A percentile compares a stretch with the other conserved stretches of the same genome.
Conservation (phyloP, 2,113 vertebrate species). For the Mus musculus region GRCm39 chr13:118876001-118876500, state of each 20-base stretch:
- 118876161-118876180: too few relatives aligned
- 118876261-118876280: not conserved
- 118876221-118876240: not conserved
- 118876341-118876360: too few relatives aligned
- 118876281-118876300: not conserved
- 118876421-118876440: slow-evolving; percentile 1
- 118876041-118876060: too few relatives aligned
- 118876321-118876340: not conserved
- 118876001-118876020: too few relatives aligned
- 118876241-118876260: not conserved
- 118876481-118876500: not conserved
- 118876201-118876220: not conserved
- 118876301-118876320: slow-evolving; percentile 17
- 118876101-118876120: too few relatives aligned
- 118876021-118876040: too few relatives aligned
- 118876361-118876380: not conserved
- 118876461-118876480: not conserved
- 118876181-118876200: not conserved
- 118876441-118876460: not conserved
- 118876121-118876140: too few relatives aligned
- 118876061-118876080: too few relatives aligned
- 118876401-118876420: not conserved
- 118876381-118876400: not conserved
- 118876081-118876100: too few relatives aligned
- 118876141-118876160: too few relatives aligned